Evolutionary conservation across 1,140 invertebrate species (phyloP), one percentile per base, ranked within the genome.

Genomic region (Matsumurasca onukii): DNA sequence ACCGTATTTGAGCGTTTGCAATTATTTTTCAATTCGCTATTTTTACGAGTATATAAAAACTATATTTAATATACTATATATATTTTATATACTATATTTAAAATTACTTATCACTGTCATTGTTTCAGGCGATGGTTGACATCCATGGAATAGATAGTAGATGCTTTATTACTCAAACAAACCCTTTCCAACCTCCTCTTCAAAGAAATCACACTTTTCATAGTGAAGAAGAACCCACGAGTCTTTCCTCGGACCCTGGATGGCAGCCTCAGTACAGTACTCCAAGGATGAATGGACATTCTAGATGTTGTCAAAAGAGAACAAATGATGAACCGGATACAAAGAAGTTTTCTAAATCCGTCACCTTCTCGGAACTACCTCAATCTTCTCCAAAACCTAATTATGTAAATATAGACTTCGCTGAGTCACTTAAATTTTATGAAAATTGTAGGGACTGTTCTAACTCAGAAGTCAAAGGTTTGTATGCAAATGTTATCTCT

Each of bases 371-470:
- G n/a, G 49, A 51, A 3, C n/a, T 51, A 9, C 49, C 49, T 20
- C n/a, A 51, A 20, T 3, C 5, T 22, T 3, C 3, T 20, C 49
- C n/a, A 51, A 51, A 3, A 20, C n/a, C 49, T 9, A 51, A 51
- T n/a, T 51, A 51, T 22, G 49, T 51, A 12, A 51, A 51, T 22
- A 12, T 51, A 20, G 49, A 51, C n/a, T 51, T 51, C n/a, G 49
- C 49, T 22, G 49, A 51, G n/a, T 51, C 49, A 5, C 49, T 51
- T 12, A 51, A 51, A 51, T 51, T 20, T 20, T 51, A 51, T 22
- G 49, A 51, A 20, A 51, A 51, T 22, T 51, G 49, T 51, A 51
- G 24, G 24, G 49, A 51, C n/a, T 51, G 49, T 20, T 51, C n/a
- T 20, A 51, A 51, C 3, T 20, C n/a, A n/a, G n/a, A n/a, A n/a